Base-by-base conservation (phyloP, 2,888 invertebrate genomes). In the Pollenia amentaria region DNA sequence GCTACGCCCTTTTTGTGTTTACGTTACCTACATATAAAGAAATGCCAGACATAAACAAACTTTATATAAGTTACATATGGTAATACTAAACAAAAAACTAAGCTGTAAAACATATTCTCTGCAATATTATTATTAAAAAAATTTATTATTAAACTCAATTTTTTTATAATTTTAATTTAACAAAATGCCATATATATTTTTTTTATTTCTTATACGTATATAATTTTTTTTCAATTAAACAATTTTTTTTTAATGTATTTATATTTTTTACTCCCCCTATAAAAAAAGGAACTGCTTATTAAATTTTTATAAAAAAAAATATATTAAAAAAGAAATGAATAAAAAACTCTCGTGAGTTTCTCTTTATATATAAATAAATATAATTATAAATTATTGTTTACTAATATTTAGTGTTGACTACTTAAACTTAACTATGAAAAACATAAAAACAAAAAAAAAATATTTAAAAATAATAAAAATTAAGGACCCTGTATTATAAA, bases 401-500 rank as follows among this genome's bases (percentile, higher is more conserved):
- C 84, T 86, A 87, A 84, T 82, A 87, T 87, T 84, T 87, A 87
- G 87, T 87, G 87, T 87, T 87, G 84, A 87, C 87, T 84, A 84
- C 84, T 87, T 87, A 80, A 84, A 70, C 76, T 55, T 78, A 73
- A 80, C 78, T 11, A 62, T 29, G 60, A 86, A 84, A 77, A 44
- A 57, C 29, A 29, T 29, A 29, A 78, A 55, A 57, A 72, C 75
- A 62, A 78, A 12, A 55, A 55, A 51, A 7, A 76, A 48, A 72
- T 29, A 60, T 67, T 77, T 48, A 83, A 53, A 42, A 51, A 29
- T 12, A 76, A 70, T 60, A 83, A 53, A 42, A 51, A 29, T 12
- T 80, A 75, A 76, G 76, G 62, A 76, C 84, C 87, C 79, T 89
- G 90, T 91, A 89, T 89, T 89, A 89, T 90, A 90, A 89, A 88